A percentile compares a stretch with the other conserved stretches of the same genome.
phyloP scores from a whole-genome alignment of 2,797 vertebrate species.

The Cryptoblepharus egeriae region DNA sequence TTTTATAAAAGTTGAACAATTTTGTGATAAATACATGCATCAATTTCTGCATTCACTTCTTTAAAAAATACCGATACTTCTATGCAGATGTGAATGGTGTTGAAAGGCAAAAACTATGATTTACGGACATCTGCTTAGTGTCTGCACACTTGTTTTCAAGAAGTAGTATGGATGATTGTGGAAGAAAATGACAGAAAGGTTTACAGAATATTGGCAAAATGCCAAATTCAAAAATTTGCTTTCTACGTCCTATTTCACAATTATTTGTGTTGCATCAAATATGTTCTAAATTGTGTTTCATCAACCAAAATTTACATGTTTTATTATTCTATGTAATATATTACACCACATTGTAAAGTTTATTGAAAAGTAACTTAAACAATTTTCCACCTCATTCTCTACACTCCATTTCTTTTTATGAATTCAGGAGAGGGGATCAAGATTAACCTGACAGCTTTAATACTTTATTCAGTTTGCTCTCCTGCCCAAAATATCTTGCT shows the following conservation, averaged over 20 bases:
- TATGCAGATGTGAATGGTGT: not conserved
- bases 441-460: constrained; percentile 29
- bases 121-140: not conserved
- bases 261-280: not conserved
- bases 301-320: not conserved
- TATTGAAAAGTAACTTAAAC: not conserved
- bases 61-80: not conserved
- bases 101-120: not conserved
- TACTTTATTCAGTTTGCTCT: constrained; percentile 37
- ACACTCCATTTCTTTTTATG: constrained; percentile 26
- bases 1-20: not conserved
- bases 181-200: not conserved
- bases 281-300: not conserved
- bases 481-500: constrained; percentile 43
- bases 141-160: not conserved
- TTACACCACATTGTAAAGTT: constrained; percentile 4
- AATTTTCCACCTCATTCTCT: not conserved
- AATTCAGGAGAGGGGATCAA: constrained; percentile 43
- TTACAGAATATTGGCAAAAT: not conserved
- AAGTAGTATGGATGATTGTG: not conserved
- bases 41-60: not conserved
- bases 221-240: not conserved
- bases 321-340: not conserved
- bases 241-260: not conserved
- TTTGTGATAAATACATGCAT: not conserved